Base-by-base conservation (phyloP, 2,797 vertebrate genomes). In the Gymnocypris eckloni region DNA sequence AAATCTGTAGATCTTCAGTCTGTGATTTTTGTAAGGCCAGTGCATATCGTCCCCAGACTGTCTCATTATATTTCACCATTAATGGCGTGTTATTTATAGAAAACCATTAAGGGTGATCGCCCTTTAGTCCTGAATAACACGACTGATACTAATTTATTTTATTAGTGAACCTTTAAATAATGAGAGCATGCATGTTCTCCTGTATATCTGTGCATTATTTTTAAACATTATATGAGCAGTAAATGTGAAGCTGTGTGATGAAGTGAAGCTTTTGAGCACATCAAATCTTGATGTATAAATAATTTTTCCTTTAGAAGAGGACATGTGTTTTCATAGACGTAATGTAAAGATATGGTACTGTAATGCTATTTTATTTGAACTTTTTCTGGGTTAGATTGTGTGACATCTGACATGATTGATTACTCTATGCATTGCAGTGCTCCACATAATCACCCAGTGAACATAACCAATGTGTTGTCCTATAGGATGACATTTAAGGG, bases 31-130 rank as follows among this genome's bases (percentile, higher is more conserved):
- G 16, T 41, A 25, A n/a, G 75, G 33, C 52, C 33, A 56, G 52
- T 6, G 4, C 52, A 39, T 56, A 18, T n/a, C 56, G 9, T 41
- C 77, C 28, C 25, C 61, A 48, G 61, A 81, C 80, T 81, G 22
- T 89, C 69, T 83, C 83, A 48, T 45, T 81, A 86, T 48, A 84
- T 84, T 69, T 69, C 33, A 39, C 16, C 16, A 81, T 70, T 81
- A 54, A 12, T 54, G 48, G 4, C 4, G 18, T 41, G 39, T 45
- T 83, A 83, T 83, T 73, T 56, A 72, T 61, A 64, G 81, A 83
- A 69, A 83, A 64, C 54, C 70, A 75, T 73, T 73, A 82, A 20
- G 22, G 69, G 9, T 61, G 37, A 72, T 70, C 3, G 20, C 70
- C 66, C 10, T 69, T 39, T 52, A 81, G 48, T 70, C 66, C 61